Base-by-base conservation (phyloP, 2,113 vertebrate species). In the Callochromis pleurospilus region DNA sequence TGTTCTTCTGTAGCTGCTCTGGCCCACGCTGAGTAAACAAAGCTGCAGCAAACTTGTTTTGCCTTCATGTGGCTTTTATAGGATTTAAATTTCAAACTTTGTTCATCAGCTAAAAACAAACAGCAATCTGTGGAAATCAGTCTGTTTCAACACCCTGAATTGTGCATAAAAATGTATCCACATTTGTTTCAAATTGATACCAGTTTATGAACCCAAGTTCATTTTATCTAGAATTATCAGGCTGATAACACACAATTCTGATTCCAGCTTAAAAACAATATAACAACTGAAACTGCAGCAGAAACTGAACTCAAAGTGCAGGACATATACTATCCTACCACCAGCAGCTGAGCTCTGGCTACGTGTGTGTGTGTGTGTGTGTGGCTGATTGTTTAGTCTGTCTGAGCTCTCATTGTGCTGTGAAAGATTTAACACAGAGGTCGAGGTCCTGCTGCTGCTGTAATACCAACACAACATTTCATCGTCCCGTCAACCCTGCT, bases 361-460 rank as follows among this genome's bases (percentile, higher is more conserved):
- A 11, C 49, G 3, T 0, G 45, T 1, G 17, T 0, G 7, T 3
- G 17, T 2, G 8, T 1, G 62, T 31, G 79, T 17, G 58, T 14
- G 79, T 7, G 15, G 51, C 82, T 90, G 90, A 87, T 93, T 94
- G 90, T 92, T 91, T 91, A 91, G 91, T 93, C 87, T 84, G 90
- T 86, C 86, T 89, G 90, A 88, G 91, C 79, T 88, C 86, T 90
- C 89, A 85, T 90, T 93, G 89, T 84, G 77, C 70, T 55, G 45
- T 94, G 88, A 95, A 94, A 93, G 87, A 94, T 94, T 94, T 90
- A 93, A 89, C 90, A 85, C 24, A 0, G 80, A 88, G 91, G 91
- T 88, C 6, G 40, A 89, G 89, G 83, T 89, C 90, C 86, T 83
- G 87, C 90, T 87, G 89, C 90, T 87, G 83, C 88, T 91, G 80